phyloP scores from a whole-genome alignment of 2,113 vertebrate species.

The Ceyx margarethae region DNA sequence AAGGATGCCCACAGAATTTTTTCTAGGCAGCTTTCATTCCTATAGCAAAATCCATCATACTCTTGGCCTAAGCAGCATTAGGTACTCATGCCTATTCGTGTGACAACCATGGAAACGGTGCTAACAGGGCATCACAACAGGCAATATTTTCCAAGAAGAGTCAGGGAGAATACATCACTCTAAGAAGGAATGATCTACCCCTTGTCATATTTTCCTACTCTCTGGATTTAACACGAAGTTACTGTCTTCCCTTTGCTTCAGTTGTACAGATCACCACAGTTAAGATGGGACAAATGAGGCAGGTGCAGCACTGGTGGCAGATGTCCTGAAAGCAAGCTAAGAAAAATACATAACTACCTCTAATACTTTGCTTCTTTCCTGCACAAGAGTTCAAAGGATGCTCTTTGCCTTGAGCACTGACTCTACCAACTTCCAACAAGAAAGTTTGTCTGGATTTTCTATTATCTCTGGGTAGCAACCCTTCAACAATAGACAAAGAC shows the following conservation, averaged over 20 bases:
- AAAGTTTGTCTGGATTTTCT: not conserved
- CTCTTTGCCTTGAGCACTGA: not conserved
- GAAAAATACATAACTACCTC: not conserved
- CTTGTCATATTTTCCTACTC: not conserved
- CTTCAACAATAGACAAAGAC: not conserved
- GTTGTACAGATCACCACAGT: not conserved
- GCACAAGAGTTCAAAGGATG: not conserved
- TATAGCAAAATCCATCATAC: accelerated
- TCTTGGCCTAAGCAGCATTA: not conserved
- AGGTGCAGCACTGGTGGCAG: not conserved
- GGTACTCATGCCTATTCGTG: not conserved
- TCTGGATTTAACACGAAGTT: not conserved
- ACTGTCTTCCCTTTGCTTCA: not conserved
- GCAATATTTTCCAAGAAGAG: not conserved
- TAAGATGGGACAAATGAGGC: not conserved
- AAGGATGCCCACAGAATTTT: not conserved
- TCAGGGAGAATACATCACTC: not conserved
- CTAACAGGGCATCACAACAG: not conserved
- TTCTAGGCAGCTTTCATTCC: not conserved
- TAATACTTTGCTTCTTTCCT: not conserved
- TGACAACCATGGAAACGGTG: not conserved
- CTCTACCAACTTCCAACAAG: not conserved
- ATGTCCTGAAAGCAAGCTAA: not conserved
- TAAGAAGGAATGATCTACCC: not conserved
- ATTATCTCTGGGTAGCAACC: not conserved